Evolutionary conservation across 2,113 vertebrate species (phyloP), one percentile per base, ranked within the genome.

Genomic region (Corydoras maculifer): DNA sequence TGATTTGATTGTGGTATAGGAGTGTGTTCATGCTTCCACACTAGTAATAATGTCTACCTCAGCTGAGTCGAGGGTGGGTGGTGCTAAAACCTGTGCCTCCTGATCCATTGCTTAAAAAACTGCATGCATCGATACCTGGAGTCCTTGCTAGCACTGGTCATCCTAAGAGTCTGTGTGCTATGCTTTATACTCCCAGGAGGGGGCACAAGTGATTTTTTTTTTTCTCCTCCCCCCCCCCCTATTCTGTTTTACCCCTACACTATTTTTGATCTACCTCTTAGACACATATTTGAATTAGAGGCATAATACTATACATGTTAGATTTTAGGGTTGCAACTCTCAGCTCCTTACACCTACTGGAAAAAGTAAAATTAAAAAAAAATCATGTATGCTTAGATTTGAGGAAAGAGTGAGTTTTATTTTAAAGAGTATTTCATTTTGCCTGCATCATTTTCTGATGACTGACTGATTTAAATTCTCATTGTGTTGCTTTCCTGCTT

Each of bases 191-290:
- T 93, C 88, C 91, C 86, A 87, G 88, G 87, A 94, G 92, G 92
- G 35, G 93, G 92, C 91, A 91, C 90, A 91, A 91, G 81, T 91
- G 89, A 90, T 88, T 84, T 88, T 90, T 91, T 89, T 88, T 1
- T 13, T 89, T 82, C 0, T 4, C 89, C 82, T 80, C 86, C 88
- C 81, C 89, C 87, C 82, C 87, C 83, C 69, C 86, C 80, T 84
- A 12, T 53, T 53, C 13, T 53, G 9, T 53, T 53, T 25, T 53
- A 83, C 88, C 84, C 82, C 89, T 87, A 90, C 87, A 88, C 90
- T 87, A 88, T 90, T 92, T 93, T 92, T 92, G 86, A 94, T 94
- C 93, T 96, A 94, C 93, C 93, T 95, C 94, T 91, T 90, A 92
- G 89, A 92, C 87, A 88, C 80, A 84, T 91, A 89, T 92, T 86